phyloP scores from a whole-genome alignment of 2,888 invertebrate genomes.

The Subacronicta megacephala region DNA sequence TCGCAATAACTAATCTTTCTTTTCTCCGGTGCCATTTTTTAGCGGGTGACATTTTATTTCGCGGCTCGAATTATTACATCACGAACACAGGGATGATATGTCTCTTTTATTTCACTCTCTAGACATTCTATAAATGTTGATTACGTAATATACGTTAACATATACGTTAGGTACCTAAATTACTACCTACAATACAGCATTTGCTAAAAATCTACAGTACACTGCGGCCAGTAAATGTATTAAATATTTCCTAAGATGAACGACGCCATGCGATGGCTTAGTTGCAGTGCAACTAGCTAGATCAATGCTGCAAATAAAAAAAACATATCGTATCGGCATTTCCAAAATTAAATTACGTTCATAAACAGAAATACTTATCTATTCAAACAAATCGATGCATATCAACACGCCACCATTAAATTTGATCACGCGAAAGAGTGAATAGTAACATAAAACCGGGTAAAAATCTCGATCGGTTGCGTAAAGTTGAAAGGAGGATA shows the following conservation, averaged over 20 bases:
- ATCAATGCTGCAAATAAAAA: neutral
- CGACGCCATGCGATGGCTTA: too few species aligned
- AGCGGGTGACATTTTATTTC: slow-evolving; percentile 78
- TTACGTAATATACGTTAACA: neutral
- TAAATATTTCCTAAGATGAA: too few species aligned
- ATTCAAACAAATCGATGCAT: slow-evolving; percentile 39
- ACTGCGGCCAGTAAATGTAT: too few species aligned
- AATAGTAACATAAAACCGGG: slow-evolving; percentile 68
- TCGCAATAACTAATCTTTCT: slow-evolving; percentile 77
- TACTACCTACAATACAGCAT: too few species aligned
- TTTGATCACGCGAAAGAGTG: slow-evolving; percentile 61
- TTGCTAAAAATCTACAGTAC: too few species aligned
- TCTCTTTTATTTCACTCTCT: slow-evolving; percentile 7
- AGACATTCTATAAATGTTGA: neutral
- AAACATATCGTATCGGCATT: neutral
- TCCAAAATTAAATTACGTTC: slow-evolving; percentile 15
- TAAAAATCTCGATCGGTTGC: slow-evolving; percentile 73
- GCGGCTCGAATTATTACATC: slow-evolving; percentile 69
- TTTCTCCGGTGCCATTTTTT: slow-evolving; percentile 72
- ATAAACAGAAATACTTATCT: slow-evolving; percentile 33
- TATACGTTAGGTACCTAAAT: too few species aligned
- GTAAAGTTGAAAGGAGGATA: slow-evolving; percentile 65
- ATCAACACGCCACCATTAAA: slow-evolving; percentile 47
- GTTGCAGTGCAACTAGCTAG: neutral
- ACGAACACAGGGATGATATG: slow-evolving; percentile 48